Base-by-base conservation (phyloP, 2,888 invertebrate genomes). In the Zaprionus bogoriensis region DNA sequence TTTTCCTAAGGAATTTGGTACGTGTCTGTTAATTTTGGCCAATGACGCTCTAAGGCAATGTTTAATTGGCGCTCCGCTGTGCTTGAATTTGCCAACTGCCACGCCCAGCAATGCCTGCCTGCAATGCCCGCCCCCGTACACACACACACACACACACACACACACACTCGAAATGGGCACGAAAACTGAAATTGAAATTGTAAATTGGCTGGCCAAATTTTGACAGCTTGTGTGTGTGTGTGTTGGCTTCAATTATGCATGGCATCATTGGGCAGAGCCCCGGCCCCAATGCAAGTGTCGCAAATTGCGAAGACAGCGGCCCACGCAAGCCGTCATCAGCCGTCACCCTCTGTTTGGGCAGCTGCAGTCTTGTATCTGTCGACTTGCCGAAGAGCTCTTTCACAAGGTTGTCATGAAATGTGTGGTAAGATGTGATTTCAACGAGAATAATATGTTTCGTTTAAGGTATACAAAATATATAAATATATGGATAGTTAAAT, bases 1-100 rank as follows among this genome's bases (percentile, higher is more conserved):
- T 79, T 83, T 75, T 59, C 51, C 52, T 67, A 58, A 59, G 76
- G 83, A 83, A 83, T 83, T 79, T 72, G 67, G 77, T 78, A 65
- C 48, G 64, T 55, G 64, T 17, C 77, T 83, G 80, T 69, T 83
- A 72, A 78, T 78, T 79, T 61, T 64, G 46, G 27, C 51, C 64
- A 61, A 52, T 53, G 54, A n/a, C 36, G 53, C 47, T 57, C 57
- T 54, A 67, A 67, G 59, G 50, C 48, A 52, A n/a, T 41, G 42
- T 57, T 25, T 50, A 50, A 46, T 47, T 39, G 32, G 30, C 46
- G 19, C 42, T 27, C 12, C 4, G 30, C 10, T 27, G 23, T 27
- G 28, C 46, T 30, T 52, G 4, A 53, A 38, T 67, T 50, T 65
- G 12, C 41, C 57, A 57, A 55, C 23, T 51, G 51, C 39, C 53